phyloP scores from a whole-genome alignment of 2,113 vertebrate species.

The Crotalus tigris region DNA sequence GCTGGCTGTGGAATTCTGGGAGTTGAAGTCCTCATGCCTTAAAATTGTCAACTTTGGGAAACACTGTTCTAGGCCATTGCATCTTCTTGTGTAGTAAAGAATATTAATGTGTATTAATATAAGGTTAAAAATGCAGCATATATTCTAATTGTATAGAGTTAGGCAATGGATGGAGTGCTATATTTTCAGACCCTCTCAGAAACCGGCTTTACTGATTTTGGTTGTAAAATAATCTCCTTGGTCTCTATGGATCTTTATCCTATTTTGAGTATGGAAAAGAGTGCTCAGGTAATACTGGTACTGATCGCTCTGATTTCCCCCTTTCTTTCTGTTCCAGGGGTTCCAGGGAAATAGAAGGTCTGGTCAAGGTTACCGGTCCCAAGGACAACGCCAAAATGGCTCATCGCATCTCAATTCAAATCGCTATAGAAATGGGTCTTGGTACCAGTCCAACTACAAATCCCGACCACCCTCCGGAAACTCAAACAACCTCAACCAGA shows the following conservation, averaged over 20 bases:
- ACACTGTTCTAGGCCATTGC: neutral
- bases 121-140: neutral
- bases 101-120: neutral
- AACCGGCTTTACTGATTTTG: neutral
- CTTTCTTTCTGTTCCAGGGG: slow-evolving; percentile 65
- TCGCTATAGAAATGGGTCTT: slow-evolving; percentile 66
- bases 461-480: slow-evolving; percentile 55
- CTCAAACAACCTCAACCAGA: slow-evolving; percentile 33
- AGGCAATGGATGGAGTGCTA: neutral
- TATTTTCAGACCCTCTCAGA: accelerated
- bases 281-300: no score
- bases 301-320: accelerated
- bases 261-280: neutral
- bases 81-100: neutral
- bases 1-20: no score
- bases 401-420: slow-evolving; percentile 59
- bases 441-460: slow-evolving; percentile 63
- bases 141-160: neutral
- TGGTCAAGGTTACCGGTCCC: slow-evolving; percentile 71
- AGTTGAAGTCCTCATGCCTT: no score
- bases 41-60: no score
- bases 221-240: no score
- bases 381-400: slow-evolving; percentile 73
- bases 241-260: neutral
- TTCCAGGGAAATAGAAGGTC: slow-evolving; percentile 74